Evolutionary conservation across 2,888 invertebrate species (phyloP), one percentile per base, ranked within the genome.

Genomic region (Rotaria socialis): DNA sequence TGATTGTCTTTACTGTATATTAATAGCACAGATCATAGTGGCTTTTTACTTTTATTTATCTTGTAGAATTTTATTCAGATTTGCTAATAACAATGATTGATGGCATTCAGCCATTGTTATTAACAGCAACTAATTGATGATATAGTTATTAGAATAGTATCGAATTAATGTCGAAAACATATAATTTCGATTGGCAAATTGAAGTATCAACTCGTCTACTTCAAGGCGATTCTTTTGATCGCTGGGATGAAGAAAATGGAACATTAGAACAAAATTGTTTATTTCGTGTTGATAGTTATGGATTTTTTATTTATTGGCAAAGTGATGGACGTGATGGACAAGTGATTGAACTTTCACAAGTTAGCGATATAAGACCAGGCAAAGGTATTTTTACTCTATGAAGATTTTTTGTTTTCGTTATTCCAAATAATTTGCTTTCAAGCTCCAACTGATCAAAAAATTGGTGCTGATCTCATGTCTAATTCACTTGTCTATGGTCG

Each of bases 241-340:
- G 97, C 89, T 99, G 97, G 97, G 96, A 96, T 87, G 99, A 99
- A 92, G 97, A 97, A 90, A 96, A 95, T 91, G 96, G 96, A 91
- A 95, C 95, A 90, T 94, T 94, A 84, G 96, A 97, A 91, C 94
- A 94, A 89, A 94, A 94, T 90, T 96, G 96, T 89, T 91, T 94
- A 88, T 96, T 97, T 92, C 95, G 95, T 92, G 97, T 97, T 85
- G 97, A 97, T 91, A 95, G 97, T 91, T 96, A 96, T 92, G 97
- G 96, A 84, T 97, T 97, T 93, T 98, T 97, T 92, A 95, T 98
- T 89, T 96, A 96, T 91, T 98, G 97, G 97, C 97, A 97, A 92
- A 96, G 96, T 90, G 97, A 97, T 88, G 95, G 95, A 89, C 94
- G 94, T 24, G 99, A 99, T 90, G 98, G 98, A 85, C 97, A 98